Evolutionary conservation across 2,797 vertebrate species (phyloP).

Genomic region (Rhyacichthys aspro): DNA sequence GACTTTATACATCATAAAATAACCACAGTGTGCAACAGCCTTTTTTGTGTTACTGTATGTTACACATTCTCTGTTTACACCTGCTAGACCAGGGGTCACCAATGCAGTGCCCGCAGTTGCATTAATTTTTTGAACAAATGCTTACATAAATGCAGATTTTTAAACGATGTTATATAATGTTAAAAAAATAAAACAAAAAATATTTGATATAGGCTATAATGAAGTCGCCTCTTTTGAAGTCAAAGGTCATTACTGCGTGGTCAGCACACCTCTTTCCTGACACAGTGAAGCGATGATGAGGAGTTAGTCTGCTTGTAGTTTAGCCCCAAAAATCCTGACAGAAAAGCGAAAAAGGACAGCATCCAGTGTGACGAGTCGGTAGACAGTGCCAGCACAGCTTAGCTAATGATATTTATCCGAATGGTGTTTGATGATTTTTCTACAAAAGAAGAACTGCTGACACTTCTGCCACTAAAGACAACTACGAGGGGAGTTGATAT

Average conservation of each 20-base stretch:
- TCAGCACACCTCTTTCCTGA: neutral
- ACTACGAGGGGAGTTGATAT: conserved; percentile 43
- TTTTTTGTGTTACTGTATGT: no score
- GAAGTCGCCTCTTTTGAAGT: neutral
- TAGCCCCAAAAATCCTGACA: neutral
- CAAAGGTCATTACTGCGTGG: neutral
- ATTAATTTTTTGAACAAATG: no score
- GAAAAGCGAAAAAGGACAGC: conserved; percentile 13
- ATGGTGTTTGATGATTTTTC: conserved; percentile 47
- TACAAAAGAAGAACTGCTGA: conserved; percentile 36
- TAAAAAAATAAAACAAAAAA: neutral
- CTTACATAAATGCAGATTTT: no score
- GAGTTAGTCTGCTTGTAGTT: neutral
- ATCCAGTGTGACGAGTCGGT: conserved; percentile 42
- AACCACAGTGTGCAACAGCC: no score
- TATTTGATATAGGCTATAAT: neutral
- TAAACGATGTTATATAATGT: neutral
- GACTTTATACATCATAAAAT: no score
- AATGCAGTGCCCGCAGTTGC: neutral
- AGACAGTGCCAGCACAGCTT: conserved; percentile 30
- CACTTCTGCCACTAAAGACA: conserved; percentile 34
- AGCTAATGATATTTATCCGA: conserved; percentile 23
- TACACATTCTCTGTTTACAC: no score
- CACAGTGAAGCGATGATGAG: neutral
- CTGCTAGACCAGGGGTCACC: conserved; percentile 15